phyloP scores from a whole-genome alignment of 1,140 invertebrate species.

The Berghia stephanieae region DNA sequence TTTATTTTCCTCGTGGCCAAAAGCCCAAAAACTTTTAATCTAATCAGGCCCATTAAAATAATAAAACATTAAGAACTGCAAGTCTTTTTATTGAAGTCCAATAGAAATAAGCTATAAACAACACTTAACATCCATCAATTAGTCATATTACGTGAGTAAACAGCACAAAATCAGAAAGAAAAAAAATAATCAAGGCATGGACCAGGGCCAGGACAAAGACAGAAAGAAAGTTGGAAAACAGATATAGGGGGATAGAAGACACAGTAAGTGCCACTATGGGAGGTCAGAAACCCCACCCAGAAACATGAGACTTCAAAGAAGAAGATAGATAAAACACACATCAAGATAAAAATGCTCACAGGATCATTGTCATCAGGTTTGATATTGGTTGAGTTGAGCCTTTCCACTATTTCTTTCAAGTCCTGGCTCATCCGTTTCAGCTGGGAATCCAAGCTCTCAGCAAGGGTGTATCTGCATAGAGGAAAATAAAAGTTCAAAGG shows the following conservation, averaged over 20 bases:
- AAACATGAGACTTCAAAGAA: background rate
- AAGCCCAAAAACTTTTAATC: background rate
- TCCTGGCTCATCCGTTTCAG: conserved; percentile 94
- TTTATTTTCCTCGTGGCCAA: background rate
- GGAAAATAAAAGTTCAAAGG: conserved; percentile 2
- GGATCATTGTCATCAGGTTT: conserved; percentile 85
- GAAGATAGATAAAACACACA: background rate
- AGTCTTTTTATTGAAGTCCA: too few relatives aligned
- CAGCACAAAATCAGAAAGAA: too few relatives aligned
- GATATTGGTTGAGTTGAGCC: conserved; percentile 88
- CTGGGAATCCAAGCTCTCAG: conserved; percentile 91
- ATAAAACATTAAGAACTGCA: too few relatives aligned
- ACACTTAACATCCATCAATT: too few relatives aligned
- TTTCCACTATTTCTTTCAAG: conserved; percentile 93
- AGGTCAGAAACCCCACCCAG: too few relatives aligned
- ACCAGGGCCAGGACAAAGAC: background rate
- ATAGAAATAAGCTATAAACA: too few relatives aligned
- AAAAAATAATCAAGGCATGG: background rate
- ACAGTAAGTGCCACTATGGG: too few relatives aligned
- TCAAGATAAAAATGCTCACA: conserved; percentile 69
- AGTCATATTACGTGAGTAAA: too few relatives aligned
- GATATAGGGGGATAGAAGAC: too few relatives aligned
- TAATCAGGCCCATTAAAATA: too few relatives aligned
- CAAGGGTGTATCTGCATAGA: conserved; percentile 77
- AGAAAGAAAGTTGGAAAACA: background rate